Evolutionary conservation across 2,888 invertebrate species (phyloP), one percentile per base, ranked within the genome.

Genomic region (Ditula angustiorana): DNA sequence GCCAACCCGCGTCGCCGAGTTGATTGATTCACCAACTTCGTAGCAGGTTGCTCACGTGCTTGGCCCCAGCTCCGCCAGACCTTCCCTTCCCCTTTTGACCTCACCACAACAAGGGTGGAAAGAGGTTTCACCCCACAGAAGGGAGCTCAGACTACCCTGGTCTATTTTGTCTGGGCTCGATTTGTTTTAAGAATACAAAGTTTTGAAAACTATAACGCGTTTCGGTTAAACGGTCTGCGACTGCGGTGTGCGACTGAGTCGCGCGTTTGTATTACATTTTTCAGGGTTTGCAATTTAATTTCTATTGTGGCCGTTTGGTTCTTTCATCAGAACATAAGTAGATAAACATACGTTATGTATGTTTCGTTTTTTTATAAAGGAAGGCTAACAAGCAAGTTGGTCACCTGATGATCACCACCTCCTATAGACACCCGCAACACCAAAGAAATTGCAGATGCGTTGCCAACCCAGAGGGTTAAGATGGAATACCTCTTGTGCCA

Each of bases 11-110:
- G 82, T 83, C 80, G 80, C 81, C 79, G 82, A 83, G 88, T 87
- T 90, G 91, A 91, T 90, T 91, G 91, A 90, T 91, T 91, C 90
- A 86, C 83, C 80, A 86, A 90, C 84, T 90, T 88, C 85, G 81
- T 88, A 90, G 86, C 88, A 90, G 90, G 89, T 87, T 87, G 87
- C 80, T 78, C 82, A 82, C 84, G 84, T 78, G 79, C 78, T 75
- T 79, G 71, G 75, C 79, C 74, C 82, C 83, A 84, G 77, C 73
- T 73, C 73, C 72, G 67, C 67, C 71, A 78, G 82, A 76, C 68
- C 75, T 69, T 70, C 71, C 72, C 70, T 52, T 62, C 70, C 71
- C 76, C 67, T 33, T 69, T 57, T 53, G 67, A 61, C 59, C 66
- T 66, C 30, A 26, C 35, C 70, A 68, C 56, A 61, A 60, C 57